Evolutionary conservation across 2,888 invertebrate species (phyloP), one percentile per base, ranked within the genome.

Genomic region (Lagria hirta): DNA sequence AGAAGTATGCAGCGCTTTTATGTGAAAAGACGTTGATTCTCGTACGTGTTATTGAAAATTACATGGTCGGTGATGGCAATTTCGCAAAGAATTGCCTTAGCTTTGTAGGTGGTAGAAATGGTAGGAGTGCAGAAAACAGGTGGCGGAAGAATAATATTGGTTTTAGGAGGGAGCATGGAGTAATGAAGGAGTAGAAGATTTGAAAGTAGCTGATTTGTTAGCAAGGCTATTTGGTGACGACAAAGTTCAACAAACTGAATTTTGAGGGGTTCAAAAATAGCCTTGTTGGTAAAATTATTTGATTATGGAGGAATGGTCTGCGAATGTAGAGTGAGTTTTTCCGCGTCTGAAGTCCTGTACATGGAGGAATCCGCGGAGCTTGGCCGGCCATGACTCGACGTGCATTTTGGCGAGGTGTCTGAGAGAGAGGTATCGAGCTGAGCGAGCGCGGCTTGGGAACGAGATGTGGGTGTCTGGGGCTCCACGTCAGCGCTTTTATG

Each of bases 211-310:
- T 7, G 8, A 3, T 7, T 26, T 12, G 4, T 2, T 7, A 2
- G 27, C 36, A 36, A 36, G 36, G 41, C 27, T 33, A 32, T 34
- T 23, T 18, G 34, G 26, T 44, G 45, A 46, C 40, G 41, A 41
- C 41, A 46, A 33, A 29, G 46, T 30, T 42, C 46, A 35, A 32
- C 46, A 32, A 46, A 41, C 46, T 37, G 37, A 12, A 29, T 26
- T 32, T 37, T 18, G 32, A 36, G 33, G 42, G 45, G 38, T 34
- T 35, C 30, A 18, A 18, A 18, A 18, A 18, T 18, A 5, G 20
- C 20, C 4, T n/a, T 4, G 5, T 6, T n/a, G 20, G 20, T 6
- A 18, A 29, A 20, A 11, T 22, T 13, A 21, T 33, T 20, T 15
- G 21, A 3, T 14, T 12, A 21, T 34, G 20, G 20, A 18, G n/a